Percentiles rank a stretch among this genome's conserved stretches.
Conservation (phyloP, 2,113 vertebrate species). For the Bolborhynchus lineola region DNA sequence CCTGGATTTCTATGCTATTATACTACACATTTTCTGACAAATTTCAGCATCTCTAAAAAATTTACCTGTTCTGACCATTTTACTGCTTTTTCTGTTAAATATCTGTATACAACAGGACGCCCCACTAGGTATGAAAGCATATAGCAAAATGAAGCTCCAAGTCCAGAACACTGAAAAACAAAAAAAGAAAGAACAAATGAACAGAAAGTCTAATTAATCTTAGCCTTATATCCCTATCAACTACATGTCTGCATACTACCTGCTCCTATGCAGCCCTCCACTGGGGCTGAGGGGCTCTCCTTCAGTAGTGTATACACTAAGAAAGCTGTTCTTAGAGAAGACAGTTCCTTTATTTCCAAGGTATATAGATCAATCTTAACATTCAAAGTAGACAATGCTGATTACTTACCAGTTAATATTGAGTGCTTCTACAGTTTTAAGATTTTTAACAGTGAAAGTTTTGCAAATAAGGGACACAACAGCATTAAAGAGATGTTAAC, state of each 20-base stretch:
- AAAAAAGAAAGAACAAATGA: neutral
- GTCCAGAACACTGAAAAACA: slow-evolving; percentile 87
- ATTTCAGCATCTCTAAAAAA: neutral
- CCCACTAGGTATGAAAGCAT: slow-evolving; percentile 97
- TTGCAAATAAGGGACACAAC: neutral
- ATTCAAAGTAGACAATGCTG: neutral
- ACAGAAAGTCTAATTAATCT: neutral
- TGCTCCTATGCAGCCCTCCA: neutral
- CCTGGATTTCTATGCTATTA: neutral
- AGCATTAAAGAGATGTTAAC: neutral
- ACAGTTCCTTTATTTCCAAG: neutral
- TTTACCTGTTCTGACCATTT: slow-evolving; percentile 98
- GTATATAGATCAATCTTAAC: neutral
- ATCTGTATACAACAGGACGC: slow-evolving; percentile 93
- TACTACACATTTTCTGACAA: neutral
- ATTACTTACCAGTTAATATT: neutral
- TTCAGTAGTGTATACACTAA: neutral
- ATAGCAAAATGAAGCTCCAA: slow-evolving; percentile 97
- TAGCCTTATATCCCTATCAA: neutral
- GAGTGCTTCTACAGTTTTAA: neutral
- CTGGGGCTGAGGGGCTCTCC: neutral
- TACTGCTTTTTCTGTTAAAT: slow-evolving; percentile 91
- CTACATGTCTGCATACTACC: neutral
- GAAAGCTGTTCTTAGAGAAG: neutral
- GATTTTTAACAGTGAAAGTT: neutral